Evolutionary conservation across 2,888 invertebrate genomes (phyloP).

Genomic region (Acleris laterana): DNA sequence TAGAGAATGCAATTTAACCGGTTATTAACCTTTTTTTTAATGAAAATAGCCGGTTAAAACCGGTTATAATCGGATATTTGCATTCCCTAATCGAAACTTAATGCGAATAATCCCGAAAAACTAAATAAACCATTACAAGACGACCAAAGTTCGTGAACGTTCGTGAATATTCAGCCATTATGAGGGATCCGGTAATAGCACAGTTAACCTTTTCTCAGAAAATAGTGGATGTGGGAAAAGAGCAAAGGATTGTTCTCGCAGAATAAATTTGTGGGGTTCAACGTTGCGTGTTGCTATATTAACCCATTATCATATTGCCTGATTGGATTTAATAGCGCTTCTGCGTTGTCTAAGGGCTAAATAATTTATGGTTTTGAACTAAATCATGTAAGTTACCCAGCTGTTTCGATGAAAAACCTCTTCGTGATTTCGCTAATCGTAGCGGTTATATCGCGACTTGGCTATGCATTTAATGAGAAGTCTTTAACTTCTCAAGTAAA

Average conservation of each 20-base stretch:
- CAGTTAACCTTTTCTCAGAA: slow-evolving; percentile 44
- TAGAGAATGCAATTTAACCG: too few relatives aligned
- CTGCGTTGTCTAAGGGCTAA: slow-evolving; percentile 24
- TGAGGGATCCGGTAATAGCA: slow-evolving; percentile 25
- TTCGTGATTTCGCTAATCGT: slow-evolving; percentile 3
- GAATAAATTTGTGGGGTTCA: slow-evolving; percentile 42
- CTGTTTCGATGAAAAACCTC: slow-evolving; percentile 6
- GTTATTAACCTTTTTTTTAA: too few relatives aligned
- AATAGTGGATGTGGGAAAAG: slow-evolving; percentile 47
- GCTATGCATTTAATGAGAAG: too few relatives aligned
- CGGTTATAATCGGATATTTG: too few relatives aligned
- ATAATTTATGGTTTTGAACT: slow-evolving; percentile 25
- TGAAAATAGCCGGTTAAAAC: too few relatives aligned
- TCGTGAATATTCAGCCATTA: slow-evolving; percentile 22
- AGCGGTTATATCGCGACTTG: too few relatives aligned
- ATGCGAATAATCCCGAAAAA: too few relatives aligned
- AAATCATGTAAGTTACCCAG: background rate
- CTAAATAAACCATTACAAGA: background rate
- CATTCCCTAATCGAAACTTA: too few relatives aligned
- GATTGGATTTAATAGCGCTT: slow-evolving; percentile 32
- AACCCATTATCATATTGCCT: slow-evolving; percentile 33
- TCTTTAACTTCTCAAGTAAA: too few relatives aligned
- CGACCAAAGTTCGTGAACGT: background rate
- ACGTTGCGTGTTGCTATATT: slow-evolving; percentile 33
- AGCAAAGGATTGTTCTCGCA: slow-evolving; percentile 42